These are phyloP conservation scores for Drosophila leonis DNA, from an alignment of 2,888 invertebrate genomes.

Conservation along the genomic window DNA sequence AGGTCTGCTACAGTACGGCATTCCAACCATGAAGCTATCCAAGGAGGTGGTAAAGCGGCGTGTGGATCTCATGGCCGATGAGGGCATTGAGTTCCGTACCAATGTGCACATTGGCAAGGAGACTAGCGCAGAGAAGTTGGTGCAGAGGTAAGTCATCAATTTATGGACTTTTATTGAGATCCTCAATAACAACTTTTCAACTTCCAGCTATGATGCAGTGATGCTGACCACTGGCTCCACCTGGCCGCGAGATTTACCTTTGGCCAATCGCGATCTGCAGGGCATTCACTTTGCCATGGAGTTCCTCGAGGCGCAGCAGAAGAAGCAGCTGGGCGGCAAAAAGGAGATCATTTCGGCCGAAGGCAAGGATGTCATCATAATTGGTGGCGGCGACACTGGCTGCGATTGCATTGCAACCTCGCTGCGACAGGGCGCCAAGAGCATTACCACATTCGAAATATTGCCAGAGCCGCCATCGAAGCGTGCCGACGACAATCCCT, in stretches of 20 bases:
- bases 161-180: not conserved
- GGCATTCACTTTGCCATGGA: constrained; percentile 99
- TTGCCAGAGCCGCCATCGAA: constrained; percentile 94
- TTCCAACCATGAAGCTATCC: constrained; percentile 99
- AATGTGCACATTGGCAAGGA: constrained; percentile 96
- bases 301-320: constrained; percentile 98
- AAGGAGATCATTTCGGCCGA: constrained; percentile 91
- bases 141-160: constrained; percentile 87
- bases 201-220: constrained; percentile 91
- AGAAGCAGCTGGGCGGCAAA: constrained; percentile 92
- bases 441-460: constrained; percentile 98
- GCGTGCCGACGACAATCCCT: constrained; percentile 96
- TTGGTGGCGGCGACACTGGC: constrained; percentile 95
- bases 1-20: constrained; percentile 98
- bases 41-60: constrained; percentile 97
- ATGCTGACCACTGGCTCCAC: constrained; percentile 97
- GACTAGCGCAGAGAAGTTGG: constrained; percentile 90
- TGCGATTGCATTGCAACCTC: constrained; percentile 99
- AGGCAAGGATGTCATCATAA: constrained; percentile 97
- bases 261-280: constrained; percentile 93
- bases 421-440: constrained; percentile 94
- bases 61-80: constrained; percentile 93
- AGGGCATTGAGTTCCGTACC: constrained; percentile 96
- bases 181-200: not conserved
- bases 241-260: constrained; percentile 96